Evolutionary conservation across 2,797 vertebrate genomes (phyloP), one percentile per base, ranked within the genome.

Genomic region (Xenops minutus): DNA sequence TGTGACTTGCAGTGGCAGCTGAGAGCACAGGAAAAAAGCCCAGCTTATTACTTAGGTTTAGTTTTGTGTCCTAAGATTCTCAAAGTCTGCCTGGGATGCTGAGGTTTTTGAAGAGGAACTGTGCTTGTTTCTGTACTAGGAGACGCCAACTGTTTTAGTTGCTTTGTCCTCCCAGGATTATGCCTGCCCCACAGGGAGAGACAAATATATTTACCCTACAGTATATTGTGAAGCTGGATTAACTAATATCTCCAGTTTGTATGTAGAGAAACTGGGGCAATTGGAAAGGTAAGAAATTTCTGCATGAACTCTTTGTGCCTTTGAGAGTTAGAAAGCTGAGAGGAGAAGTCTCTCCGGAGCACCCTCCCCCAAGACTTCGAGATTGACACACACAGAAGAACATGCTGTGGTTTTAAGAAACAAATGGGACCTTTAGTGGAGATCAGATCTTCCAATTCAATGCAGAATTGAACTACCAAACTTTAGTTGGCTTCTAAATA

Each of bases 401-500:
- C 23, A 12, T 30, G 32, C 44, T 55, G 27, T 67, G 48, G 26
- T 66, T 92, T 77, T 64, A 88, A 64, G 37, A 46, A 88, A 23
- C 15, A 63, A 69, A 39, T 52, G 37, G 13, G 29, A 64, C 58
- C 29, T 48, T 87, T 23, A 39, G 43, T 16, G 12, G 43, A 81
- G 48, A 62, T 69, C 41, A 77, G 27, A 43, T 74, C n/a, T 79
- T 79, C 34, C 20, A 72, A 41, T 79, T n/a, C n/a, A n/a, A 5
- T 44, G 34, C 0, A 5, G 74, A 68, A 49, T 7, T 82, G 67
- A 94, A 63, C 48, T 58, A 80, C 32, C 29, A 63, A 5, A 12
- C 26, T 62, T 81, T 48, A 66, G 88, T 78, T 92, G 51, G 10
- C 34, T 89, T 93, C 54, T 56, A 66, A 85, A 64, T 58, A 51